A percentile compares a stretch with the other conserved stretches of the same genome.
These are phyloP conservation scores for Quadroppia sp. DNA, from an alignment of 2,888 invertebrate species.

Conservation along the genomic window DNA sequence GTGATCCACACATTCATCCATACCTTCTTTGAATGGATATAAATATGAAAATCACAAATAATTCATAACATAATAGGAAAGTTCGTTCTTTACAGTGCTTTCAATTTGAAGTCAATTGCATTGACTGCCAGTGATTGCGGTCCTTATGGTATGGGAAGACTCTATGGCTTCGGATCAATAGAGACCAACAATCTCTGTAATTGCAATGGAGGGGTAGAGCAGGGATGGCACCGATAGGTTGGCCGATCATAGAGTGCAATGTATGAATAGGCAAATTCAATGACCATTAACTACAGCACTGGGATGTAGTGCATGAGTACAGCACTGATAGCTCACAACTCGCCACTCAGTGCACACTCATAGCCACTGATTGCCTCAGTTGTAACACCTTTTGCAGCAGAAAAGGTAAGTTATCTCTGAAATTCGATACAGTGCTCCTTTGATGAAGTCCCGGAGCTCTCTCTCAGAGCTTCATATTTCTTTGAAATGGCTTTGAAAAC, in stretches of 20 bases:
- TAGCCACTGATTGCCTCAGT: background rate
- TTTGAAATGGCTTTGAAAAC: constrained; percentile 12
- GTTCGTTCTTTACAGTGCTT: constrained; percentile 2
- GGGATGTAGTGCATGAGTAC: background rate
- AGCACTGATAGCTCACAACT: constrained; percentile 9
- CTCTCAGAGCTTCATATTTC: constrained; percentile 29
- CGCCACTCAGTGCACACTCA: background rate
- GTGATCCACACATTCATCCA: background rate
- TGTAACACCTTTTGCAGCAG: constrained; percentile 9
- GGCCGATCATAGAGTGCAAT: background rate
- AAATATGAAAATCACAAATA: background rate
- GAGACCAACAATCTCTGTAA: constrained; percentile 33
- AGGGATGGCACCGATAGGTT: background rate
- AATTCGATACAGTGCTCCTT: constrained; percentile 26
- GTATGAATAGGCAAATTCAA: background rate
- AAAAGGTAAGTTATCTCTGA: constrained; percentile 26
- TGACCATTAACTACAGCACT: constrained; percentile 1
- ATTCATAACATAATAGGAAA: constrained; percentile 1
- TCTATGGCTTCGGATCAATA: constrained; percentile 22
- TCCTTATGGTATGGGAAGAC: constrained; percentile 9
- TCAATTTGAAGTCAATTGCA: constrained; percentile 12
- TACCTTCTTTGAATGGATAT: background rate
- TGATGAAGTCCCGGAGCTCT: background rate
- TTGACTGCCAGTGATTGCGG: background rate
- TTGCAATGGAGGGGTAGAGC: constrained; percentile 5